Base-by-base conservation (phyloP, 2,113 vertebrate species). In the Erythrocercus mccallii region DNA sequence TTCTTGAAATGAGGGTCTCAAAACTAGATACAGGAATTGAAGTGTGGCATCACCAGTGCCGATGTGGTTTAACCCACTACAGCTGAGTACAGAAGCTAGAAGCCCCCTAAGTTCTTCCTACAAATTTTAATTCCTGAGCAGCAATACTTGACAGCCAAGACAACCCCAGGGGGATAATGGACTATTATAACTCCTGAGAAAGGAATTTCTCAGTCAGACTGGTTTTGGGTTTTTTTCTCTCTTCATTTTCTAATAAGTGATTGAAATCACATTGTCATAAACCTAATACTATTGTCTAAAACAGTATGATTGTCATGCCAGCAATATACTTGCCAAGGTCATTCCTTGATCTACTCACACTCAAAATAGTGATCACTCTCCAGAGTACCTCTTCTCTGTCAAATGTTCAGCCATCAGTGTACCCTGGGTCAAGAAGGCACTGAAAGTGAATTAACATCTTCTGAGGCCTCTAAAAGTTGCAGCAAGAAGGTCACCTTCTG, bases 401-500 rank as follows among this genome's bases (percentile, higher is more conserved):
- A 90, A 23, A 68, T 76, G 15, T 88, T 81, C 85, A 81, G 66
- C 45, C 65, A 83, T n/a, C 60, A 77, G n/a, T 60, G 47, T 11
- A 85, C 14, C 16, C 62, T 69, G 61, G 45, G 64, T 57, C 38
- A 91, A 57, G 42, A 45, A 76, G 18, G 54, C 50, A 80, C 17
- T 0, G 4, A 85, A 72, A 87, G 31, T 73, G 45, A 94, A 81
- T 38, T 6, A 80, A 80, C 25, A 5, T 54, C 12, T 87, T 76
- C 35, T 30, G n/a, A 56, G 21, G 37, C 30, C 35, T 83, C 57
- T 76, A 61, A 51, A 91, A 93, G 58, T 56, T 90, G 27, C 31
- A 93, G 47, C 31, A 81, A 88, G 53, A 90, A 95, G 91, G 85
- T 92, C 79, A 90, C 79, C 47, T 90, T 90, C 44, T 77, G 44